Conservation (phyloP, 2,888 invertebrate species). For the Calameuta idolon region DNA sequence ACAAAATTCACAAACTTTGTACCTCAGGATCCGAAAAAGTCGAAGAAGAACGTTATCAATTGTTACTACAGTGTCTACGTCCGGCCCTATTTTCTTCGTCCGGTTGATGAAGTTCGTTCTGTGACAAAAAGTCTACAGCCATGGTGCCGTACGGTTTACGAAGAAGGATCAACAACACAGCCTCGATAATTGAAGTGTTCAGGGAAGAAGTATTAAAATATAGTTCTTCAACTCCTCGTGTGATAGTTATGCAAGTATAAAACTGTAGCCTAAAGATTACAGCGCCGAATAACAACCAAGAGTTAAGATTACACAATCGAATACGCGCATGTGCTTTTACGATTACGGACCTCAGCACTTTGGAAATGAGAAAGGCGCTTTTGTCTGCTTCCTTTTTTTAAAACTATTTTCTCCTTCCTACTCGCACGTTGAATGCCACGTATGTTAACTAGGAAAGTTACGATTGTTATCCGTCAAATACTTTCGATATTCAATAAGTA, state of each 20-base stretch:
- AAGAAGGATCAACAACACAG: conserved; percentile 40
- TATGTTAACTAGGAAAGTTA: conserved; percentile 30
- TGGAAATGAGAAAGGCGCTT: not conserved
- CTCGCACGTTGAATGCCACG: conserved; percentile 3
- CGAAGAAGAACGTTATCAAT: not conserved
- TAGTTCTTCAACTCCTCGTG: conserved; percentile 26
- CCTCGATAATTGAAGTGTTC: conserved; percentile 50
- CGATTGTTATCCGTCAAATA: conserved; percentile 40
- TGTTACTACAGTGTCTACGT: not conserved
- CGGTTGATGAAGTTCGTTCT: not conserved
- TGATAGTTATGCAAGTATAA: conserved; percentile 39
- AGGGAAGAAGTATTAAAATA: conserved; percentile 52
- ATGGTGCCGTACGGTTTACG: not conserved
- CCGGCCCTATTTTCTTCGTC: not conserved
- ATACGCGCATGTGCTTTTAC: not conserved
- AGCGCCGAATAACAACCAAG: conserved; percentile 18
- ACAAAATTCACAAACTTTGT: conserved; percentile 5
- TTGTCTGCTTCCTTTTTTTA: not conserved
- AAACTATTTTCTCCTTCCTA: conserved; percentile 1
- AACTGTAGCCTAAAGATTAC: conserved; percentile 45
- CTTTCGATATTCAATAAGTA: conserved; percentile 39
- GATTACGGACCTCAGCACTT: not conserved
- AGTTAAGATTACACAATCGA: not conserved
- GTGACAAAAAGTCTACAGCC: not conserved
- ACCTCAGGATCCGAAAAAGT: not conserved